A percentile compares a stretch with the other conserved stretches of the same genome.
Evolutionary conservation across 2,113 vertebrate genomes (phyloP).

Genomic region (Phalacrocorax aristotelis): DNA sequence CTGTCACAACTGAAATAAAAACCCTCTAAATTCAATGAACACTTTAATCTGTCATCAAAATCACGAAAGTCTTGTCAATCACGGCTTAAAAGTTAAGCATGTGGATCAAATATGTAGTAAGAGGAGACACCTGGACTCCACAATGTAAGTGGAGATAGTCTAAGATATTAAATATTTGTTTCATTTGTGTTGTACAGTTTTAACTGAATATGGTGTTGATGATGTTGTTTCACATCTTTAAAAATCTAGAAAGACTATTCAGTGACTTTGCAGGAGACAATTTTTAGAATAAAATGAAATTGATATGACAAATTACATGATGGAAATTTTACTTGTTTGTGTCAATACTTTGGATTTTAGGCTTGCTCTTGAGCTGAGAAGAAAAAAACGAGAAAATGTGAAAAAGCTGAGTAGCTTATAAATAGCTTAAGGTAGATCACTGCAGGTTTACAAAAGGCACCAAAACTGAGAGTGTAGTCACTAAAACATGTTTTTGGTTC

Average conservation of each 20-base stretch:
- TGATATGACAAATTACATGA: background rate
- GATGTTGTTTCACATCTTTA: background rate
- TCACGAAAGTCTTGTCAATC: slow-evolving; percentile 66
- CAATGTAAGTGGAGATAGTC: slow-evolving; percentile 33
- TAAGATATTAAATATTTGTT: slow-evolving; percentile 29
- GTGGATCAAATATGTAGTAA: slow-evolving; percentile 59
- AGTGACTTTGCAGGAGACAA: background rate
- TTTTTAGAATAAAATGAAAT: background rate
- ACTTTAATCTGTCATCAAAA: slow-evolving; percentile 74
- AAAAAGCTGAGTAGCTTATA: background rate
- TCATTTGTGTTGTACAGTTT: background rate
- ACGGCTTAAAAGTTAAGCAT: slow-evolving; percentile 65
- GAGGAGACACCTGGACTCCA: slow-evolving; percentile 62
- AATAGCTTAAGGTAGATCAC: background rate
- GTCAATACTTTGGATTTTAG: background rate
- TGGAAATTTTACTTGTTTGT: background rate
- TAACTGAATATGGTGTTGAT: background rate
- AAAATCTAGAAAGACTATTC: background rate
- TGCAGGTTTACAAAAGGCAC: background rate
- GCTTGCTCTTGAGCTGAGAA: background rate
- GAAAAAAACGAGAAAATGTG: background rate
- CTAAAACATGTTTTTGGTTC: background rate
- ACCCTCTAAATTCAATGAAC: slow-evolving; percentile 56
- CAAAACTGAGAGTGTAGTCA: background rate
- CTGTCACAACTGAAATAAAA: slow-evolving; percentile 75